Conservation (phyloP, 2,113 vertebrate species). For the Cygnus buccinator region DNA sequence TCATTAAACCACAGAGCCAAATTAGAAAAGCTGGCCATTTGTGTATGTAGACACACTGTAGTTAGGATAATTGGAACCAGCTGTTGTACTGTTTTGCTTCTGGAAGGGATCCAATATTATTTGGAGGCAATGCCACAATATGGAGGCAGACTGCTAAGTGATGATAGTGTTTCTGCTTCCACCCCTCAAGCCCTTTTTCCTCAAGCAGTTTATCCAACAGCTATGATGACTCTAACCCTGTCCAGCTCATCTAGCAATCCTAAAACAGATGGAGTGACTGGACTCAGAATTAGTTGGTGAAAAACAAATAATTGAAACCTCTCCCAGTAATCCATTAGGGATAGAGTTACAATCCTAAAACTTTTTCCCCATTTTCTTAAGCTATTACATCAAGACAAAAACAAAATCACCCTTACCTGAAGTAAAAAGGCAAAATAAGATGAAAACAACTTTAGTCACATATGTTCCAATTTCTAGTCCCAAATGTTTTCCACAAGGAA, state of each 20-base stretch:
- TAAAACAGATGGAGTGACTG: slow-evolving; percentile 36
- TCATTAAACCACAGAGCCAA: slow-evolving; percentile 58
- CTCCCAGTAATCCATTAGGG: not conserved
- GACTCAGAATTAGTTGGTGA: not conserved
- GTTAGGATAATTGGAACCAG: slow-evolving; percentile 80
- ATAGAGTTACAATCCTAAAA: not conserved
- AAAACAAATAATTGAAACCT: not conserved
- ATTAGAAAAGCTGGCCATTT: slow-evolving; percentile 64
- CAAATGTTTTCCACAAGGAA: not conserved
- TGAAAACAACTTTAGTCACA: not conserved
- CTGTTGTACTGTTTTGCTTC: slow-evolving; percentile 70
- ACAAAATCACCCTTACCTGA: not conserved
- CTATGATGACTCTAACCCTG: not conserved
- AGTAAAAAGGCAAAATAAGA: not conserved
- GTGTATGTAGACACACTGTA: slow-evolving; percentile 54
- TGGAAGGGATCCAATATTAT: slow-evolving; percentile 69
- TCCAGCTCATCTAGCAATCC: slow-evolving; percentile 6
- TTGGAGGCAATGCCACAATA: slow-evolving; percentile 48
- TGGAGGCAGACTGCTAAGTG: slow-evolving; percentile 31
- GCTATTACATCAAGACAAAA: not conserved
- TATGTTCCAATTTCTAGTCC: not conserved
- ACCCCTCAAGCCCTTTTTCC: slow-evolving; percentile 13
- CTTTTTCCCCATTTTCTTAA: not conserved
- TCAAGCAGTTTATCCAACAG: slow-evolving; percentile 29
- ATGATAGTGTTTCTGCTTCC: not conserved